phyloP scores from a whole-genome alignment of 2,113 vertebrate species.

The Pangasianodon hypophthalmus region DNA sequence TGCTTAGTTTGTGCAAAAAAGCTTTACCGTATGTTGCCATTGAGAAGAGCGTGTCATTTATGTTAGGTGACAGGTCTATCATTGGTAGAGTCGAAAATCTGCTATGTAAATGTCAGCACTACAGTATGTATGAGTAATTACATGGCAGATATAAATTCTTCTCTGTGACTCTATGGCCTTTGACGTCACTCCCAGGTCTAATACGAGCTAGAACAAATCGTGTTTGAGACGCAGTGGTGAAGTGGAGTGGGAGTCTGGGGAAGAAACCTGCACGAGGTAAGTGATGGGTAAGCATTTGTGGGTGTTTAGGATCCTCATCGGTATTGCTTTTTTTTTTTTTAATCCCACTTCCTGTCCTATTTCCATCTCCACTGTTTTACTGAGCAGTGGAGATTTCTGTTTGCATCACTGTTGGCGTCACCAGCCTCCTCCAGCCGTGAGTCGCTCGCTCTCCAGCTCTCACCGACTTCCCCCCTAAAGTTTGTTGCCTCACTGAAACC shows the following conservation, averaged over 20 bases:
- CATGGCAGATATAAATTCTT: neutral
- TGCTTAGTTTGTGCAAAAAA: neutral
- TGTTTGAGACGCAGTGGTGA: neutral
- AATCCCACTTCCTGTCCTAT: conserved; percentile 19
- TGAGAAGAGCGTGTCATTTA: neutral
- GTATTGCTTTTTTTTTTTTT: neutral
- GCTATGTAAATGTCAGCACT: neutral
- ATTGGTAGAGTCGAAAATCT: neutral
- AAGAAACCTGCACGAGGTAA: neutral
- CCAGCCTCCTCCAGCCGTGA: conserved; percentile 42
- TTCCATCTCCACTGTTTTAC: conserved; percentile 44
- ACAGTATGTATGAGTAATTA: neutral
- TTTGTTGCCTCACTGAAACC: conserved; percentile 52
- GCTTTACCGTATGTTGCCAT: neutral
- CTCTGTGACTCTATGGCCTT: neutral
- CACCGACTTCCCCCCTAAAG: conserved; percentile 43
- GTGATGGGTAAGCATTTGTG: neutral
- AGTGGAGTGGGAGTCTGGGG: neutral
- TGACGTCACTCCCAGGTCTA: neutral
- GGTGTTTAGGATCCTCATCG: neutral
- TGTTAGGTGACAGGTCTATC: too few species aligned
- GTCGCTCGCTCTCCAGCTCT: conserved; percentile 26
- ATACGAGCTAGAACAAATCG: neutral
- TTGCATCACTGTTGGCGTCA: conserved; percentile 40
- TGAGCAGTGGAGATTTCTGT: conserved; percentile 41